Evolutionary conservation across 2,888 invertebrate genomes (phyloP).

Genomic region (Drosophila multiciliata): DNA sequence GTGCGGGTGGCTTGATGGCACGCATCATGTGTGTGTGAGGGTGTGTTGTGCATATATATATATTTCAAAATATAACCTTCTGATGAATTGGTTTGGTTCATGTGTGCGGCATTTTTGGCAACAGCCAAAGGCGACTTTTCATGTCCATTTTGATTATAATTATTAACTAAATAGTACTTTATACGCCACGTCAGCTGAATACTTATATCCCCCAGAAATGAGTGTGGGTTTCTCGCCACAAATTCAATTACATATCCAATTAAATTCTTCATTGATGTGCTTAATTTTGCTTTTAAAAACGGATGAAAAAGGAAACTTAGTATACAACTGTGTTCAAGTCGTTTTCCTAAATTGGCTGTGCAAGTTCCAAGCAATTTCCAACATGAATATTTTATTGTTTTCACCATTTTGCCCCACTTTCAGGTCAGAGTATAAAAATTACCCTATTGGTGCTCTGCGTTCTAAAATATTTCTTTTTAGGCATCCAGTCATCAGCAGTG

Average conservation of each 20-base stretch:
- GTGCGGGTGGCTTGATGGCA: slow-evolving; percentile 17
- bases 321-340: not conserved
- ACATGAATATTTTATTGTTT: not conserved
- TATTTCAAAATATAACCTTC: slow-evolving; percentile 60
- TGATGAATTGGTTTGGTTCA: slow-evolving; percentile 42
- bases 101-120: slow-evolving; percentile 63
- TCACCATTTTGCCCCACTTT: not conserved
- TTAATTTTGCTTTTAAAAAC: not conserved
- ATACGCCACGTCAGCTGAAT: not conserved
- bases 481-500: not conserved
- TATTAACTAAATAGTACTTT: slow-evolving; percentile 36
- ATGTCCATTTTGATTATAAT: slow-evolving; percentile 75
- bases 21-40: slow-evolving; percentile 5
- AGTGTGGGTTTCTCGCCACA: not conserved
- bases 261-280: not conserved
- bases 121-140: slow-evolving; percentile 61
- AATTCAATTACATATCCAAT: slow-evolving; percentile 3
- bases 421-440: not conserved
- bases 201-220: not conserved
- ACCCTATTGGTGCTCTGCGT: not conserved
- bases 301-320: not conserved
- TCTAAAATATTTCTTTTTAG: not conserved
- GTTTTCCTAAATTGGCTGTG: not conserved
- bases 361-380: not conserved
- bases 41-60: slow-evolving; percentile 19